Percentiles rank a stretch among this genome's conserved stretches.
Conservation (phyloP, 2,113 vertebrate genomes). For the Hippocampus zosterae region DNA sequence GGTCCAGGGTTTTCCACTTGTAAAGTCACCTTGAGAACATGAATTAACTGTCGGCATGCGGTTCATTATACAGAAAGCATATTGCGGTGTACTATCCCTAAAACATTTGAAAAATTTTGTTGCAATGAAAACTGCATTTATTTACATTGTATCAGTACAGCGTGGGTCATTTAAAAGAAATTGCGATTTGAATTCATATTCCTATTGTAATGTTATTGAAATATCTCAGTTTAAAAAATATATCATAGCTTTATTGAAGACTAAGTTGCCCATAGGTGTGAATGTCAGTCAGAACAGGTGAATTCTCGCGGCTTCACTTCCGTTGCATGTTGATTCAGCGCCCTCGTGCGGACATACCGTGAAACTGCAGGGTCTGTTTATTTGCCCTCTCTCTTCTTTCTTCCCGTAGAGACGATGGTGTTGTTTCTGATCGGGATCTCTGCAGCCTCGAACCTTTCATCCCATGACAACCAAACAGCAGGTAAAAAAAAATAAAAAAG, state of each 20-base stretch:
- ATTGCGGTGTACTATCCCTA: background rate
- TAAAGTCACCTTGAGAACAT: background rate
- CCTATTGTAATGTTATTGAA: no score
- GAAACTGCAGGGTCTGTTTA: constrained; percentile 11
- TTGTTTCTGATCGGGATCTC: constrained; percentile 71
- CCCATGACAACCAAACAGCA: constrained; percentile 68
- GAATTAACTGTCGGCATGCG: background rate
- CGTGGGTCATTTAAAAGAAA: no score
- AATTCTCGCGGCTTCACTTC: constrained; percentile 5
- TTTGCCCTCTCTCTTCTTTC: background rate
- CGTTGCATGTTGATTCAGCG: constrained; percentile 32
- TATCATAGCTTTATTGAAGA: no score
- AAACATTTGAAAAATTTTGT: no score
- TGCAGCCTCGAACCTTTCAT: constrained; percentile 59
- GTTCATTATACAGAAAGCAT: background rate
- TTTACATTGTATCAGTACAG: no score
- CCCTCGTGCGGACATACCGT: constrained; percentile 41
- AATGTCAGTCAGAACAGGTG: constrained; percentile 13
- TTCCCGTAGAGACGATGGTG: constrained; percentile 69
- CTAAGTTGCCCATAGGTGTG: no score
- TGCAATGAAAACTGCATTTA: no score
- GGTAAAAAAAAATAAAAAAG: constrained; percentile 33
- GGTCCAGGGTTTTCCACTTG: background rate
- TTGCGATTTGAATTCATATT: no score
- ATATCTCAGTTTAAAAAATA: no score